These are phyloP conservation scores for Phenganax stokvisi DNA, from an alignment of 92 coral and sea anemone genomes.

Conservation along the genomic window DNA sequence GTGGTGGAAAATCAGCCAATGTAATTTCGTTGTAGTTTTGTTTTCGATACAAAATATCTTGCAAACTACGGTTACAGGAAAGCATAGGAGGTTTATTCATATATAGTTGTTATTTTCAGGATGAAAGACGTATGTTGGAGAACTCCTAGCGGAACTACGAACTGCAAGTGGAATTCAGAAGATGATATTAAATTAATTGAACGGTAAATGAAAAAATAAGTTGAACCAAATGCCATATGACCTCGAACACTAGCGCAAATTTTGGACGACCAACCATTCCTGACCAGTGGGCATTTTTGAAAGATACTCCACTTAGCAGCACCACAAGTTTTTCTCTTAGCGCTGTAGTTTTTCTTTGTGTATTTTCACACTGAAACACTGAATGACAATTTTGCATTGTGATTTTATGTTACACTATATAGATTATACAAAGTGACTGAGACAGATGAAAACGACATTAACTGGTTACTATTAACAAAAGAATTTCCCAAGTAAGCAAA, in stretches of 20 bases:
- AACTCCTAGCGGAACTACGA: not conserved
- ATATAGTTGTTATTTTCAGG: not conserved
- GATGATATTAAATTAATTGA: slow-evolving; percentile 9
- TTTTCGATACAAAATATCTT: too few species aligned
- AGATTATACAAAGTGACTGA: not conserved
- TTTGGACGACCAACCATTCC: too few species aligned
- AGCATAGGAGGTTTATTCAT: too few species aligned
- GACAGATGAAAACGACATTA: slow-evolving; percentile 15
- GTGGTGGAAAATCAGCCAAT: too few species aligned
- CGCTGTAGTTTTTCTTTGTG: not conserved
- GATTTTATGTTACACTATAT: not conserved
- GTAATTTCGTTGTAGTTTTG: too few species aligned
- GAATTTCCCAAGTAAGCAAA: slow-evolving; percentile 22
- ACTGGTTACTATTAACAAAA: slow-evolving; percentile 6
- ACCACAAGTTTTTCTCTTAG: not conserved
- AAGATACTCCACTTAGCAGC: too few species aligned
- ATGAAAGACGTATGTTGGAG: not conserved
- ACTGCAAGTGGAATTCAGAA: not conserved
- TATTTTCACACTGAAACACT: not conserved
- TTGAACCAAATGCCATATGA: not conserved
- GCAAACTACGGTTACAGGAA: too few species aligned
- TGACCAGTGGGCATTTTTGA: too few species aligned
- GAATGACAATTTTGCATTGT: not conserved
- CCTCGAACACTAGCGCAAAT: too few species aligned
- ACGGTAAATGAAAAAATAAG: not conserved